A percentile compares a stretch with the other conserved stretches of the same genome.
phyloP scores from a whole-genome alignment of 2,888 invertebrate genomes.

The Fragum whitleyi region DNA sequence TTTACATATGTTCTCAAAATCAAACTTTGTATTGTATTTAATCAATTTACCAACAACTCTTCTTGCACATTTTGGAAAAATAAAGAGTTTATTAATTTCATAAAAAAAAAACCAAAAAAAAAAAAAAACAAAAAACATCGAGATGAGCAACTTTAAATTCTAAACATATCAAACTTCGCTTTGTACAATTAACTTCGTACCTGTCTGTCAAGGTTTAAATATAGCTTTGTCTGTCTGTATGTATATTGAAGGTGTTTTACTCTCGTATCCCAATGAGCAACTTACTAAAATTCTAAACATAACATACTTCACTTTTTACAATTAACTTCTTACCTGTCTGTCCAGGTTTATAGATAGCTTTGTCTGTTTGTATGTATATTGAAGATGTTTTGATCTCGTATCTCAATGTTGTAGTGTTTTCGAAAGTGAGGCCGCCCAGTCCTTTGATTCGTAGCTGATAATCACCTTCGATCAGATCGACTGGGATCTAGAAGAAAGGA shows the following conservation, averaged over 20 bases:
- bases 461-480: constrained; percentile 34
- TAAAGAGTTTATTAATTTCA: too few relatives aligned
- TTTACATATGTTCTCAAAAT: too few relatives aligned
- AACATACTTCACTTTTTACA: too few relatives aligned
- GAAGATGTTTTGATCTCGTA: constrained; percentile 65
- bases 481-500: constrained; percentile 46
- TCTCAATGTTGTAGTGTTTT: constrained; percentile 56
- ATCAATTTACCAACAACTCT: too few relatives aligned
- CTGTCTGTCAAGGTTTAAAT: constrained; percentile 73
- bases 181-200: too few relatives aligned
- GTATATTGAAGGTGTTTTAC: constrained; percentile 64
- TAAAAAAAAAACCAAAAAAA: too few relatives aligned
- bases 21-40: too few relatives aligned
- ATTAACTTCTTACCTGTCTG: constrained; percentile 67
- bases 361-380: constrained; percentile 69
- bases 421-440: constrained; percentile 58
- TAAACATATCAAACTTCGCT: too few relatives aligned
- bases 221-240: constrained; percentile 73
- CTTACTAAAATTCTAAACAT: too few relatives aligned
- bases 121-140: too few relatives aligned
- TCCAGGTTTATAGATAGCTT: constrained; percentile 74
- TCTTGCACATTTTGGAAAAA: too few relatives aligned
- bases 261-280: constrained; percentile 55
- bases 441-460: constrained; percentile 64
- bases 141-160: too few relatives aligned